Evolutionary conservation across 2,113 vertebrate species (phyloP).

Genomic region (Vulpes ferrilata): DNA sequence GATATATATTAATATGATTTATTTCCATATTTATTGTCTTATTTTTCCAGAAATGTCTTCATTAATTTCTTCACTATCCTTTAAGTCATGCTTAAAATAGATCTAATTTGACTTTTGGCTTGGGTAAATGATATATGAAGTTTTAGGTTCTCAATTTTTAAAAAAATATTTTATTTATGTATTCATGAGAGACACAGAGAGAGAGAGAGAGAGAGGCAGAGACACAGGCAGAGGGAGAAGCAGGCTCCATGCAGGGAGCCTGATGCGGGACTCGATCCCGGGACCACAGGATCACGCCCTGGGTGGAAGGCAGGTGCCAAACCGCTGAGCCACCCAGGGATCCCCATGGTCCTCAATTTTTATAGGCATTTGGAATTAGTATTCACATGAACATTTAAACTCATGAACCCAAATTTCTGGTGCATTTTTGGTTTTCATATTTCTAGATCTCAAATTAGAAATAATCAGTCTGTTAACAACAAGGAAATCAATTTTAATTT

Average conservation of each 20-base stretch:
- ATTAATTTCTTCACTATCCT: background rate
- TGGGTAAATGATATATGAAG: background rate
- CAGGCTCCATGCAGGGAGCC: too few relatives aligned
- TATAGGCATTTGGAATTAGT: background rate
- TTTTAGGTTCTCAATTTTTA: background rate
- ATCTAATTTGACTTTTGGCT: background rate
- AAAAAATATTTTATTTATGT: too few relatives aligned
- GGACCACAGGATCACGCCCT: too few relatives aligned
- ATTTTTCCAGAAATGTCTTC: background rate
- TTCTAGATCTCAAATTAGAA: slow-evolving; percentile 28
- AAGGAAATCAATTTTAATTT: slow-evolving; percentile 49
- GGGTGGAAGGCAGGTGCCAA: too few relatives aligned
- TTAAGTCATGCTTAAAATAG: slow-evolving; percentile 7
- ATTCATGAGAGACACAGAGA: too few relatives aligned
- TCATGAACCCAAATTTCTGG: background rate
- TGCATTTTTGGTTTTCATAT: background rate
- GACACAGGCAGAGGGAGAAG: too few relatives aligned
- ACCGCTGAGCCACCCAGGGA: too few relatives aligned
- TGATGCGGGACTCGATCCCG: too few relatives aligned
- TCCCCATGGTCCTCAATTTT: background rate
- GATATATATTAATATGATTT: background rate
- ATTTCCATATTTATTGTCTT: background rate
- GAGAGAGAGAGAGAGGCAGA: too few relatives aligned
- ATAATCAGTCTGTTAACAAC: background rate
- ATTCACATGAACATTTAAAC: slow-evolving; percentile 9